Percentiles rank a stretch among this genome's conserved stretches.
phyloP scores from a whole-genome alignment of 2,113 vertebrate genomes.

The Alaudala cheleensis region DNA sequence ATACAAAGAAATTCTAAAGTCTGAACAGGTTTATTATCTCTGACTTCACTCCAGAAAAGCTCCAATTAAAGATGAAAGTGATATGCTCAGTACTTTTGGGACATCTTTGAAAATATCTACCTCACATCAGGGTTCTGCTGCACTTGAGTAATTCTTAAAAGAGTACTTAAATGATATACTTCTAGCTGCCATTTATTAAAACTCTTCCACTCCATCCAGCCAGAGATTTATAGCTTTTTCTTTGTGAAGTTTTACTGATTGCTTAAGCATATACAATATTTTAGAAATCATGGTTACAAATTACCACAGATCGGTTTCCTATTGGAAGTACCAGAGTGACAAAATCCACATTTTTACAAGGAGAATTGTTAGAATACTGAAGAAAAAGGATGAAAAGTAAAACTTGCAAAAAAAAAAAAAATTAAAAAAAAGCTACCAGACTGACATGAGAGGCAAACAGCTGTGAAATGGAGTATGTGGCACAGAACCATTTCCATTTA shows the following conservation, averaged over 20 bases:
- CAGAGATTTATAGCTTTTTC: not conserved
- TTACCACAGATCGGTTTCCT: not conserved
- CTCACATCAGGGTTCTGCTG: not conserved
- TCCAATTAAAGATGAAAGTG: not conserved
- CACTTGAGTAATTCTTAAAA: not conserved
- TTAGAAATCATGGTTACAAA: not conserved
- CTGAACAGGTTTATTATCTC: not conserved
- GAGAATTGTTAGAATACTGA: not conserved
- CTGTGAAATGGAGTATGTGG: accelerated
- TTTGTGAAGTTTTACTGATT: not conserved
- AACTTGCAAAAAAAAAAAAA: not conserved
- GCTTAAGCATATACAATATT: not conserved
- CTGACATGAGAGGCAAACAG: not conserved
- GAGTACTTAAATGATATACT: not conserved
- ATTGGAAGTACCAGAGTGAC: not conserved
- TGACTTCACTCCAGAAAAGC: not conserved
- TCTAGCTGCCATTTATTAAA: not conserved
- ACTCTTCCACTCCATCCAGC: not conserved
- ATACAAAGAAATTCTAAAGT: not conserved
- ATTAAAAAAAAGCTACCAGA: not conserved
- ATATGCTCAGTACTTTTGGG: not conserved
- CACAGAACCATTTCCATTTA: not conserved
- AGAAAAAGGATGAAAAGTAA: not conserved
- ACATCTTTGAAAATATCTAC: not conserved
- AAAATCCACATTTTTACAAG: not conserved